Evolutionary conservation across 2,797 vertebrate genomes (phyloP), one percentile per base, ranked within the genome.

Genomic region (Lutjanus campechanus): DNA sequence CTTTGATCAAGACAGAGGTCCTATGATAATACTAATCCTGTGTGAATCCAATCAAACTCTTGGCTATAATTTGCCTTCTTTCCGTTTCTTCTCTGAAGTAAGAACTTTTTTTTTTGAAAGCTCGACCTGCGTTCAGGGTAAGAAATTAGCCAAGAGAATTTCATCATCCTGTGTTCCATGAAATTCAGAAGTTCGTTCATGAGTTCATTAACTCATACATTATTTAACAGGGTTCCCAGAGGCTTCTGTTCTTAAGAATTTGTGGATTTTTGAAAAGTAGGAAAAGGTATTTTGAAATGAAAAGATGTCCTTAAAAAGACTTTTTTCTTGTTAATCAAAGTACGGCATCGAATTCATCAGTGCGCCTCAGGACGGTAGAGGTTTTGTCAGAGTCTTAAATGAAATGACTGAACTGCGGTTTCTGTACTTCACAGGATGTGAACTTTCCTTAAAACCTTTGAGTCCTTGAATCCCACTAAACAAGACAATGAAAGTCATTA

Each of bases 1-100:
- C 65, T 60, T 62, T 70, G 60, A 79, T 79, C 7, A 17, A 60
- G 8, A 59, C 47, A 61, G 62, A 69, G 65, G 44, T n/a, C 62
- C 49, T 20, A 10, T 71, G 61, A 65, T 43, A 17, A 67, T 60
- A 1, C 41, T 55, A 50, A 66, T 59, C 12, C 43, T 29, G 50
- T 49, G 59, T 49, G 20, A 55, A 13, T 59, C 22, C 22, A 43
- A 64, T 29, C 44, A 63, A 17, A 36, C 22, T 20, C 29, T 20
- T 60, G 22, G 53, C 20, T 53, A 13, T 47, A 58, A 73, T 61
- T 65, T 20, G 7, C 65, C 50, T 43, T 49, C 40, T 49, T 51
- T 25, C 22, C 41, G 3, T 44, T 56, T 11, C 15, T 11, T 69
- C 63, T 69, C 19, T 29, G 16, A 58, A 22, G 44, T 1, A 44